Evolutionary conservation across 2,113 vertebrate genomes (phyloP).

Genomic region (Columba janthina): DNA sequence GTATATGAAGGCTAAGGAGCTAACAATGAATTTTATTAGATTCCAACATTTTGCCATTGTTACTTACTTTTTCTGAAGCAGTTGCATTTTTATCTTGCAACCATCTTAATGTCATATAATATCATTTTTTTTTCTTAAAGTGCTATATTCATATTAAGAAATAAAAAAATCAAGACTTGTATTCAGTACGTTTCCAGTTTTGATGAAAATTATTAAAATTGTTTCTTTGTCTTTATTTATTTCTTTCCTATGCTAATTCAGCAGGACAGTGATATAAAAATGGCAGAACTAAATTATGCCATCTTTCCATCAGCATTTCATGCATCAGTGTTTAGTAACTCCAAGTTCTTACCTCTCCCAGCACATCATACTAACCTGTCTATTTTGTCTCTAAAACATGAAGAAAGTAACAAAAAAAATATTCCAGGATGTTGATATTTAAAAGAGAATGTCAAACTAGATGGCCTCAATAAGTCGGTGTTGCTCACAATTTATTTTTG

Average conservation of each 20-base stretch:
- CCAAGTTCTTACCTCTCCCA: neutral
- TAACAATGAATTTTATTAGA: neutral
- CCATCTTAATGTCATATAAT: neutral
- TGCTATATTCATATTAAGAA: neutral
- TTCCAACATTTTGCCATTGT: neutral
- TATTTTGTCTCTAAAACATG: neutral
- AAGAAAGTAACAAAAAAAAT: neutral
- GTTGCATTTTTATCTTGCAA: neutral
- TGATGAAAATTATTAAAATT: neutral
- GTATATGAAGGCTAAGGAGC: neutral
- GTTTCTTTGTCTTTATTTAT: neutral
- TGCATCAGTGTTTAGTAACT: neutral
- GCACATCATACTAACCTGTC: neutral
- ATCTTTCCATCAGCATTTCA: neutral
- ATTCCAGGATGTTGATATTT: neutral
- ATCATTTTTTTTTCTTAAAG: neutral
- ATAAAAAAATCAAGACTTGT: neutral
- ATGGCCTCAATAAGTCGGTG: neutral
- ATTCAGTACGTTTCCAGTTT: neutral
- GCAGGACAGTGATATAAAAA: neutral
- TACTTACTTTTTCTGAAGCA: neutral
- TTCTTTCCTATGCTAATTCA: neutral
- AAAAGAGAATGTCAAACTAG: neutral
- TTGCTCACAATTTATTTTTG: neutral
- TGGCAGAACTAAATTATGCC: neutral